These are phyloP conservation scores for Aurelia aurita complex sp. Pacific DNA, from an alignment of 30 jellyfish, hydroid and myxozoan species.

Conservation along the genomic window DNA sequence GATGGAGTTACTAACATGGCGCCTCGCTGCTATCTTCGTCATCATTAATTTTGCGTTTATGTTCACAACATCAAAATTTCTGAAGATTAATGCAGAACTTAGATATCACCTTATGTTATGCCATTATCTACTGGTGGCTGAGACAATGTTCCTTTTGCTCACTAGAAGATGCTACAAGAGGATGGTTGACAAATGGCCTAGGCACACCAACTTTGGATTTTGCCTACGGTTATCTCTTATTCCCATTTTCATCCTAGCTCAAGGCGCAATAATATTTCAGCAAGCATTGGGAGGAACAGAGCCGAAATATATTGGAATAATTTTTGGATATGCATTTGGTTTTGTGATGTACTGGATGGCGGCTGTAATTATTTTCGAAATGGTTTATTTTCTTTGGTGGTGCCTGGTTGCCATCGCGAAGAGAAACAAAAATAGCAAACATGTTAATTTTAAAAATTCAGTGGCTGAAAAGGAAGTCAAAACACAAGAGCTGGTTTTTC, in stretches of 20 bases:
- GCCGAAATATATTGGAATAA: slow-evolving; percentile 32
- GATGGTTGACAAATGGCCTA: slow-evolving; percentile 31
- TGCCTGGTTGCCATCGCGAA: too few species aligned
- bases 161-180: slow-evolving; percentile 20
- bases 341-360: slow-evolving; percentile 42
- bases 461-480: neutral
- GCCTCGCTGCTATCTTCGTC: slow-evolving; percentile 22
- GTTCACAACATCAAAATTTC: slow-evolving; percentile 25
- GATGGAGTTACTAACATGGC: slow-evolving; percentile 19
- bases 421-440: too few species aligned
- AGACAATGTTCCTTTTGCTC: slow-evolving; percentile 35
- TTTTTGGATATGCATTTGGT: slow-evolving; percentile 60
- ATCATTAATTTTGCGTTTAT: slow-evolving; percentile 23
- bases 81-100: slow-evolving; percentile 15
- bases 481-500: slow-evolving; percentile 20
- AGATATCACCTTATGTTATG: slow-evolving; percentile 24
- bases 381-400: slow-evolving; percentile 7
- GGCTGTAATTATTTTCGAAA: slow-evolving; percentile 23
- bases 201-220: slow-evolving; percentile 30
- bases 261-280: slow-evolving; percentile 44
- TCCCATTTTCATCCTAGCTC: slow-evolving; percentile 48
- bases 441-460: too few species aligned
- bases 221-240: slow-evolving; percentile 30
- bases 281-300: slow-evolving; percentile 46
- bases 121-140: slow-evolving; percentile 11